These are phyloP conservation scores for Psococerastis gibbosa DNA, from an alignment of 2,888 invertebrate genomes.

Conservation along the genomic window DNA sequence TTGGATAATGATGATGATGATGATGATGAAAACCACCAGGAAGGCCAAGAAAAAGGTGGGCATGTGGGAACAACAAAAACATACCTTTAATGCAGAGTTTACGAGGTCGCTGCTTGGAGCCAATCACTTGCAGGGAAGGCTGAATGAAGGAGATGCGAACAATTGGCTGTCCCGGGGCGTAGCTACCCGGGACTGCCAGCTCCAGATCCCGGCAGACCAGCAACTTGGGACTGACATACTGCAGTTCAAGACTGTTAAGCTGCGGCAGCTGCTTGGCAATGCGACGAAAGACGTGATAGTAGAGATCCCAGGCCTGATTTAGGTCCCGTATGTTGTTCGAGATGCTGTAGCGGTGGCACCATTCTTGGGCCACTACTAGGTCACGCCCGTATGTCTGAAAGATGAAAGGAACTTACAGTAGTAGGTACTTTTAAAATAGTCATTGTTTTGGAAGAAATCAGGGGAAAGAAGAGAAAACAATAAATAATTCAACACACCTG, in stretches of 20 bases:
- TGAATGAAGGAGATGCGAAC: slow-evolving; percentile 81
- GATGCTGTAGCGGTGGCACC: slow-evolving; percentile 79
- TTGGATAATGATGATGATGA: too few species aligned
- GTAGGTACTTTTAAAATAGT: too few species aligned
- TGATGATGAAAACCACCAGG: background rate
- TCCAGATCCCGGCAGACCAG: slow-evolving; percentile 80
- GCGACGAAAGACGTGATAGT: slow-evolving; percentile 94
- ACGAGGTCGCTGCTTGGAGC: slow-evolving; percentile 93
- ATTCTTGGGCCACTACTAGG: slow-evolving; percentile 82
- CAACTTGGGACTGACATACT: slow-evolving; percentile 89
- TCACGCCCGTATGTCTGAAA: slow-evolving; percentile 76
- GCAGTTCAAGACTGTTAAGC: slow-evolving; percentile 72
- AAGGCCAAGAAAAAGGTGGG: background rate
- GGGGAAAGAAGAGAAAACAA: too few species aligned
- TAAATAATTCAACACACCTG: slow-evolving; percentile 31
- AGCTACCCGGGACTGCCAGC: slow-evolving; percentile 94
- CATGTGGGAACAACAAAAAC: slow-evolving; percentile 1
- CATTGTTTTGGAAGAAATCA: too few species aligned
- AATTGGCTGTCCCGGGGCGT: slow-evolving; percentile 77
- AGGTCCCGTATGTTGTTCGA: slow-evolving; percentile 77
- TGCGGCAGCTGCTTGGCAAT: slow-evolving; percentile 91
- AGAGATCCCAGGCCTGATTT: slow-evolving; percentile 97
- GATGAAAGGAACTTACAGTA: slow-evolving; percentile 7
- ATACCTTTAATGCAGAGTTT: slow-evolving; percentile 72
- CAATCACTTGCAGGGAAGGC: slow-evolving; percentile 85